Percentiles rank a stretch among this genome's conserved stretches.
Evolutionary conservation across 2,888 invertebrate genomes (phyloP).

Genomic region (Cephalotes varians): DNA sequence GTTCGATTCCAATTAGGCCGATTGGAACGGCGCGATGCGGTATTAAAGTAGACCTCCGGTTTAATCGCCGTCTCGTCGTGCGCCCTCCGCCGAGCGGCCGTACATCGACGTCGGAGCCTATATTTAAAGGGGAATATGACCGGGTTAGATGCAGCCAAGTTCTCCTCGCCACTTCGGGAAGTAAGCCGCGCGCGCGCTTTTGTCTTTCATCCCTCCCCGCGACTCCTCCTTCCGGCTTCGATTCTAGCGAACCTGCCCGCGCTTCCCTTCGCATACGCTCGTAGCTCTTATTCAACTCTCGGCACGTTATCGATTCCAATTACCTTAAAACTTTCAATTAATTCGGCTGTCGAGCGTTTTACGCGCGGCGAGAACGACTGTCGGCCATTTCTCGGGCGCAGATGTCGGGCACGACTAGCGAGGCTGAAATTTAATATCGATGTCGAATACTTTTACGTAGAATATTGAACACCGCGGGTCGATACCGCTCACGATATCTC

Average conservation of each 20-base stretch:
- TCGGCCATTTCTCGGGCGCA: slow-evolving; percentile 70
- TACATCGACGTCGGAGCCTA: slow-evolving; percentile 29
- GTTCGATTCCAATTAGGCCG: slow-evolving; percentile 72
- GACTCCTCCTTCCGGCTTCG: slow-evolving; percentile 7
- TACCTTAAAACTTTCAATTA: slow-evolving; percentile 82
- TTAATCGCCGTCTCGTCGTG: slow-evolving; percentile 49
- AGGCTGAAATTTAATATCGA: slow-evolving; percentile 61
- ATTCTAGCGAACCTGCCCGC: slow-evolving; percentile 42
- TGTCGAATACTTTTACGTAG: slow-evolving; percentile 53
- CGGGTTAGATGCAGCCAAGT: slow-evolving; percentile 51
- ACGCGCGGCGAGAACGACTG: slow-evolving; percentile 63
- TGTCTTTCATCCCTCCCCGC: slow-evolving; percentile 36
- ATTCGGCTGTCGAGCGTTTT: slow-evolving; percentile 78
- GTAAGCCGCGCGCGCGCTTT: slow-evolving; percentile 22
- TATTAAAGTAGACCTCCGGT: slow-evolving; percentile 66
- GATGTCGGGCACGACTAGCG: slow-evolving; percentile 63
- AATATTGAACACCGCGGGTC: neutral
- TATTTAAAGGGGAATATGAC: slow-evolving; percentile 55
- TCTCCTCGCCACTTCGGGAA: neutral
- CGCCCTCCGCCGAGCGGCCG: slow-evolving; percentile 8
- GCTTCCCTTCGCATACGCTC: slow-evolving; percentile 38
- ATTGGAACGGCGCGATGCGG: slow-evolving; percentile 61
- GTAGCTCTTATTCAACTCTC: slow-evolving; percentile 64
- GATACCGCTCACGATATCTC: neutral
- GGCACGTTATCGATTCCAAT: slow-evolving; percentile 79